Conservation (phyloP, 2,888 invertebrate species). For the Euclidia mi region DNA sequence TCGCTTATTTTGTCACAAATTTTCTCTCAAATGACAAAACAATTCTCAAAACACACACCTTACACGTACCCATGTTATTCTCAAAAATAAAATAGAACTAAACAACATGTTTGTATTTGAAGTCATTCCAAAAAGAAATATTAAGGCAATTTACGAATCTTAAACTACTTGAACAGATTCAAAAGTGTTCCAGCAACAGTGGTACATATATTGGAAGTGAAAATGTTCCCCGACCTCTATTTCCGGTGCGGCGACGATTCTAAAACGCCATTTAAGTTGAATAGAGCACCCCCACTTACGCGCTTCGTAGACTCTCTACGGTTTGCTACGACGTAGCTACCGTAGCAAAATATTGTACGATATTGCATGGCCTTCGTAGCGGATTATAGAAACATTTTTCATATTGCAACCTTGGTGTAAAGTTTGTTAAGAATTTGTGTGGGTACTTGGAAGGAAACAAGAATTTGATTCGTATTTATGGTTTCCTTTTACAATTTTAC, state of each 20-base stretch:
- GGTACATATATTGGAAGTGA: conserved; percentile 34
- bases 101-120: neutral
- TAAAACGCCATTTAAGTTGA: conserved; percentile 52
- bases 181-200: conserved; percentile 30
- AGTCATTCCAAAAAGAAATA: neutral
- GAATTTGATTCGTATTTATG: too few species aligned
- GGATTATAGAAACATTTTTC: conserved; percentile 21
- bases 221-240: conserved; percentile 40
- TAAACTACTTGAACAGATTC: conserved; percentile 22
- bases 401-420: neutral
- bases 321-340: conserved; percentile 24
- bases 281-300: conserved; percentile 45
- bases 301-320: conserved; percentile 37
- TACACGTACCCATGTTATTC: too few species aligned
- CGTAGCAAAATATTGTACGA: conserved; percentile 38
- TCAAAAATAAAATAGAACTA: too few species aligned
- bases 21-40: too few species aligned
- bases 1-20: too few species aligned
- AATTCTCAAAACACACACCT: too few species aligned
- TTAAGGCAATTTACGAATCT: neutral
- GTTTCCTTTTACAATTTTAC: too few species aligned
- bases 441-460: too few species aligned
- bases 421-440: too few species aligned
- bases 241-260: conserved; percentile 45
- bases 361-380: conserved; percentile 28